A percentile compares a stretch with the other conserved stretches of the same genome.
These are phyloP conservation scores for Pipistrellus pipistrellus DNA, from an alignment of 2,797 vertebrate genomes.

Conservation along the genomic window DNA sequence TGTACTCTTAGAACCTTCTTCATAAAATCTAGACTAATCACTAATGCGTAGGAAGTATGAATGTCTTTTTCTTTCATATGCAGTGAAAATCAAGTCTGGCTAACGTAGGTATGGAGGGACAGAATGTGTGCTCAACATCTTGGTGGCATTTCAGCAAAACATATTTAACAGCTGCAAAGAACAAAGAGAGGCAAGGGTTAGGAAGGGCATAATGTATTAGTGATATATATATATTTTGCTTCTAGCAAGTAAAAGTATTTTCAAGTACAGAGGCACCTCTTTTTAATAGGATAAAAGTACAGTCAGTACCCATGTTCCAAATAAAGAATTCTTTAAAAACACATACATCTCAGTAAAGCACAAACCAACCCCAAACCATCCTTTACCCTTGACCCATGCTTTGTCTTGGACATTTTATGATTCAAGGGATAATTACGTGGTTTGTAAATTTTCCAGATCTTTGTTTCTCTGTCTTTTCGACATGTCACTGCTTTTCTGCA, in stretches of 20 bases:
- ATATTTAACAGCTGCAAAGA: background rate
- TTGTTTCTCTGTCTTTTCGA: background rate
- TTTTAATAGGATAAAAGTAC: background rate
- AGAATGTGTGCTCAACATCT: background rate
- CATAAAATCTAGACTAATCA: background rate
- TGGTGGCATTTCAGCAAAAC: background rate
- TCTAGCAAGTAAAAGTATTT: background rate
- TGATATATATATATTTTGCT: background rate
- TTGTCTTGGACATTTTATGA: background rate
- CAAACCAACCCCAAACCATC: background rate
- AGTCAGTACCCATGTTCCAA: background rate
- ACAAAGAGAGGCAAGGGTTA: background rate
- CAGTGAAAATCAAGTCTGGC: background rate
- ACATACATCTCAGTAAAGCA: background rate
- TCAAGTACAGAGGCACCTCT: background rate
- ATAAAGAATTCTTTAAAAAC: background rate
- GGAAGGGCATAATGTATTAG: background rate
- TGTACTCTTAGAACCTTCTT: background rate
- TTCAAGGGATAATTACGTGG: background rate
- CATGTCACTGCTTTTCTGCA: background rate
- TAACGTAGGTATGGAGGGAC: background rate
- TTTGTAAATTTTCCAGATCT: constrained; percentile 24
- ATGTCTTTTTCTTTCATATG: background rate
- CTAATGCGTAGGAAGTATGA: background rate
- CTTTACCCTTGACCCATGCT: background rate